Evolutionary conservation across 2,113 vertebrate species (phyloP).

Genomic region (Narcine bancroftii): DNA sequence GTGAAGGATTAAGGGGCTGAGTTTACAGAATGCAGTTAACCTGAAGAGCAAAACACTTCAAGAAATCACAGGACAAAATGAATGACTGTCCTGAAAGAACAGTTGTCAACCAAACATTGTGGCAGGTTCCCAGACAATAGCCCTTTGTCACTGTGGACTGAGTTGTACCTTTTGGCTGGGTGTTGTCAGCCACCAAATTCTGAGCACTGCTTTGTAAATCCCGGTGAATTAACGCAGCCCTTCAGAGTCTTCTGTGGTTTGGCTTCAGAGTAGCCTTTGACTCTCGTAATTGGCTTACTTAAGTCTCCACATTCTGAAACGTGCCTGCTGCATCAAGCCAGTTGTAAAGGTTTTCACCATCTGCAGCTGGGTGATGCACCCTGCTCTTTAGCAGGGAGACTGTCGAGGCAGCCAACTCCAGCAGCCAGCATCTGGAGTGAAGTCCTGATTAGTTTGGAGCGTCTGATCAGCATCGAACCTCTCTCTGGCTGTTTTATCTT

Average conservation of each 20-base stretch:
- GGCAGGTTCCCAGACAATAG: neutral
- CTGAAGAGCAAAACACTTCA: conserved; percentile 14
- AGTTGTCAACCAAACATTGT: conserved; percentile 11
- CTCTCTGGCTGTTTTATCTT: conserved; percentile 3
- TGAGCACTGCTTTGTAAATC: neutral
- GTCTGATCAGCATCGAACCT: neutral
- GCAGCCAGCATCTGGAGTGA: neutral
- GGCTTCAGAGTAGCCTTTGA: neutral
- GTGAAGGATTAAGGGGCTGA: neutral
- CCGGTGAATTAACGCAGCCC: neutral
- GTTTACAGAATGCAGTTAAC: neutral
- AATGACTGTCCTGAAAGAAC: conserved; percentile 20
- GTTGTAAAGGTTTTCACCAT: neutral
- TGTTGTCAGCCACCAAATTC: neutral
- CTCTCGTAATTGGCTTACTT: conserved; percentile 17
- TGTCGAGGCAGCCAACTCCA: neutral
- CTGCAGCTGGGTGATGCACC: neutral
- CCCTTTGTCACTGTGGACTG: neutral
- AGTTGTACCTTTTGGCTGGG: conserved; percentile 11
- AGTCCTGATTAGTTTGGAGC: neutral
- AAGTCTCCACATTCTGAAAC: neutral
- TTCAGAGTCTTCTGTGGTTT: neutral
- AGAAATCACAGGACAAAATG: conserved; percentile 1
- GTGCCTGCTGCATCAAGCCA: neutral
- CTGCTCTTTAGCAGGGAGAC: neutral